Conservation (phyloP, 2,797 vertebrate species). For the Brachyrhaphis roseni region DNA sequence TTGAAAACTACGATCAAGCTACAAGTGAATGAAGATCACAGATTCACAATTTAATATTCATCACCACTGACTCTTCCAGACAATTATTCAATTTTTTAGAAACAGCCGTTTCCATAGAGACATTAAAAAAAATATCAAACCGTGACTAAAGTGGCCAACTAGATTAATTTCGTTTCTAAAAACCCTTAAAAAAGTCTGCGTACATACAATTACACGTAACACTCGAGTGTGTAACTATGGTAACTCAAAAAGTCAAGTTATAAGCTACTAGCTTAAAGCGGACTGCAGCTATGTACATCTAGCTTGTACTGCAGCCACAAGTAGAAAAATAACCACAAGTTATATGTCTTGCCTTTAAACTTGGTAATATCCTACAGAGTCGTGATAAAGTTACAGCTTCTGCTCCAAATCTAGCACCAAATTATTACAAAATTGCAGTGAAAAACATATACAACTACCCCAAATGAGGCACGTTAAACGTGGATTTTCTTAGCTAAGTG, state of each 20-base stretch:
- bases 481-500: background rate
- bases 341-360: slow-evolving; percentile 12
- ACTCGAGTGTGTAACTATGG: background rate
- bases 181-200: background rate
- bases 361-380: slow-evolving; percentile 21
- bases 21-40: background rate
- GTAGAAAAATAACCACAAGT: background rate
- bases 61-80: background rate
- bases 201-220: background rate
- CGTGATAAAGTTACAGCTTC: slow-evolving; percentile 47
- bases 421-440: slow-evolving; percentile 13
- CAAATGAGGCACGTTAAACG: background rate
- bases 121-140: background rate
- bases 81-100: background rate
- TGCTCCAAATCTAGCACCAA: slow-evolving; percentile 11
- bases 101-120: background rate
- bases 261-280: background rate
- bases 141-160: background rate
- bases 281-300: background rate
- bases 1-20: background rate
- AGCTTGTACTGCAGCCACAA: background rate
- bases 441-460: background rate
- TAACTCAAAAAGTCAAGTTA: slow-evolving; percentile 7
- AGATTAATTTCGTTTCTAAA: background rate
- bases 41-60: background rate